phyloP scores from a whole-genome alignment of 2,888 invertebrate genomes.

The Ophion obscuratus region DNA sequence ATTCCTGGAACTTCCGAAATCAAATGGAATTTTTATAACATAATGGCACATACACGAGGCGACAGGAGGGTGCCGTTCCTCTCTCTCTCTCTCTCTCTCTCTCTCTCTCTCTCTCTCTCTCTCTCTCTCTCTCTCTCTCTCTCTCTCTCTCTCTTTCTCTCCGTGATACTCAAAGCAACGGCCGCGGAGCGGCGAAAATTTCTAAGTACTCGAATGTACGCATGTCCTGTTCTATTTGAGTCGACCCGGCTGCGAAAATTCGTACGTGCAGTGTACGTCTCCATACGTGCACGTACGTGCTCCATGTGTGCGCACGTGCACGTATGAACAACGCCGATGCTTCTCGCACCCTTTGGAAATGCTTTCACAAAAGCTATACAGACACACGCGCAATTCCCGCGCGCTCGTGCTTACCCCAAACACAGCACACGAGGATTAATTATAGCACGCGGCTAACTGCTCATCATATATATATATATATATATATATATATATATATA shows the following conservation, averaged over 20 bases:
- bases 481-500: neutral
- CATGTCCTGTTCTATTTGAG: constrained; percentile 59
- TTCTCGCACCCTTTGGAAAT: constrained; percentile 38
- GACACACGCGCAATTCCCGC: neutral
- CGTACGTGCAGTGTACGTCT: constrained; percentile 37
- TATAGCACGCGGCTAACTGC: constrained; percentile 35
- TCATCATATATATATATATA: neutral
- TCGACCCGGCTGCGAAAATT: constrained; percentile 48
- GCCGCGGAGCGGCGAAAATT: constrained; percentile 2
- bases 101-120: neutral
- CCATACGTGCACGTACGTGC: neutral
- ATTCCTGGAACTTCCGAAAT: neutral
- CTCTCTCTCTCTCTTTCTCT: neutral
- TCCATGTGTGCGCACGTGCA: neutral
- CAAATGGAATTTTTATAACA: neutral
- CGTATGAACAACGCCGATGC: constrained; percentile 17
- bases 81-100: neutral
- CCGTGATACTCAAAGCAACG: neutral
- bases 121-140: neutral
- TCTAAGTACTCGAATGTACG: constrained; percentile 42
- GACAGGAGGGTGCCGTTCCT: neutral
- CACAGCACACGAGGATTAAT: constrained; percentile 25
- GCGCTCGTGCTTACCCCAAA: neutral
- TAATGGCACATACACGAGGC: neutral
- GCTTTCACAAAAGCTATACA: constrained; percentile 39